Base-by-base conservation (phyloP, 2,113 vertebrate genomes). In the Paraplagusia blochii region DNA sequence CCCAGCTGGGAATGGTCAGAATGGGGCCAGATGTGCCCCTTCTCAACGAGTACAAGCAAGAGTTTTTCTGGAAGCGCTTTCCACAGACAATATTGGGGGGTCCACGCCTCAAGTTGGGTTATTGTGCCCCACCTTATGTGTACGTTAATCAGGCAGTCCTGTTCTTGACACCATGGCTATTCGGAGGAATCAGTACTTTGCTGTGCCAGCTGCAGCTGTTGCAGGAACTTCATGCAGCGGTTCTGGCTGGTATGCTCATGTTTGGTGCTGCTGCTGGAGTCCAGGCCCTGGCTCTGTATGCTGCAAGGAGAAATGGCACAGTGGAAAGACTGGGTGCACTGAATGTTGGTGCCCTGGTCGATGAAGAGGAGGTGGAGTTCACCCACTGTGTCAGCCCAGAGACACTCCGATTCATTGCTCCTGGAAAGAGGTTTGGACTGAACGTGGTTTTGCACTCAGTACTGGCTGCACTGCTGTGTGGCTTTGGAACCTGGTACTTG, bases 21-120 rank as follows among this genome's bases (percentile, higher is more conserved):
- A 99, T 99, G 97, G 96, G 97, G 92, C 95, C 95, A 83, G 95
- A 97, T 90, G 95, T 97, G 58, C 97, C 97, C 82, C 91, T 99
- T 80, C 94, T 99, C 80, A 98, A 99, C 57, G 92, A 97, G 69
- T 98, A 99, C 90, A 99, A 99, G 49, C 94, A 97, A 88, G 95
- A 97, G 86, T 99, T 99, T 91, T 94, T 98, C 84, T 92, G 97
- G 93, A 99, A 96, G 88, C 95, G 97, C 48, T 95, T 99, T 85
- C 94, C 95, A 33, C 97, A 98, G 85, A 99, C 95, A 1, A 39
- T 97, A 68, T 91, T 99, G 77, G 97, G 97, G 75, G 97, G 96
- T 39, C 93, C 90, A 34, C 91, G 92, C 34, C 89, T 99, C 82
- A 98, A 91, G 86, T 85, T 99, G 81, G 96, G 97, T 82, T 96